Evolutionary conservation across 2,113 vertebrate species (phyloP).

Genomic region (Drymodes brunneopygia): DNA sequence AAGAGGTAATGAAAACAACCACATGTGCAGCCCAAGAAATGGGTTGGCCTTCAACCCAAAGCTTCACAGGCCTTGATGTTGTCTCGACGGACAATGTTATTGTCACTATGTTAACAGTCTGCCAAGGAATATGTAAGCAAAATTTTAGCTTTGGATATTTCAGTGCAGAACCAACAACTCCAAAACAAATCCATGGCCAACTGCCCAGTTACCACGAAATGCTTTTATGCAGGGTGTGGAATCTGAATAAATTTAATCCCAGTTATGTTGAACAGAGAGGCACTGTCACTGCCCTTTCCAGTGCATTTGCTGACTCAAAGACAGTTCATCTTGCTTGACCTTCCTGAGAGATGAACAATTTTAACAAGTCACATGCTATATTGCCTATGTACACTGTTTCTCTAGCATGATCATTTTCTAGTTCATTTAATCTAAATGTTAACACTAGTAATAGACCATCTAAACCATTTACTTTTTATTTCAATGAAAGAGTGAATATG

Average conservation of each 20-base stretch:
- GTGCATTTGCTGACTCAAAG: background rate
- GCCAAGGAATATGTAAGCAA: background rate
- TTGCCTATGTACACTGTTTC: background rate
- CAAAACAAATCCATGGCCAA: background rate
- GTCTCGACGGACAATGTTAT: background rate
- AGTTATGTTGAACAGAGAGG: background rate
- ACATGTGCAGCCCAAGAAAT: background rate
- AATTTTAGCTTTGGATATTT: background rate
- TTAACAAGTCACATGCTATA: background rate
- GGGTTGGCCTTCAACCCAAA: background rate
- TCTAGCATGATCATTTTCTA: background rate
- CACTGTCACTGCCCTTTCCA: background rate
- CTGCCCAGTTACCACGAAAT: background rate
- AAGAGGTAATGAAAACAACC: background rate
- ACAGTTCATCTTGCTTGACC: background rate
- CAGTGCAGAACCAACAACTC: background rate
- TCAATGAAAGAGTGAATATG: background rate
- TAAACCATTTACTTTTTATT: background rate
- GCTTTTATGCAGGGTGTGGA: background rate
- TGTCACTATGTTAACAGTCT: background rate
- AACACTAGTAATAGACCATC: background rate
- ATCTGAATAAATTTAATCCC: background rate
- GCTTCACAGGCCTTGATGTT: background rate
- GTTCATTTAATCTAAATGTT: background rate
- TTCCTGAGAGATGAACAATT: background rate